These are phyloP conservation scores for Zaprionus taronus DNA, from an alignment of 1,140 invertebrate species.

Conservation along the genomic window DNA sequence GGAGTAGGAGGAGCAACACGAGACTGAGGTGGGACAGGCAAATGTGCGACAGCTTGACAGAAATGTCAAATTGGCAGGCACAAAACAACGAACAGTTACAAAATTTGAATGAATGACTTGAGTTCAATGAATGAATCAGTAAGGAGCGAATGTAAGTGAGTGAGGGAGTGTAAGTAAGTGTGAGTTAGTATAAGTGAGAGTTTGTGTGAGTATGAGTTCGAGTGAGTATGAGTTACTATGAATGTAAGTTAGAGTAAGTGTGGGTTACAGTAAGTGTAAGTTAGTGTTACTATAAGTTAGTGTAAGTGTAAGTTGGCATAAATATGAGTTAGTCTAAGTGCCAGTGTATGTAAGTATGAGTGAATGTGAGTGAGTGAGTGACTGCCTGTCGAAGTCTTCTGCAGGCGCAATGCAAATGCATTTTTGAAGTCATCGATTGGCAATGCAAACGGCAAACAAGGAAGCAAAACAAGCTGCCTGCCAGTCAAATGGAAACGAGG, in stretches of 20 bases:
- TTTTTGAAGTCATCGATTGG: not conserved
- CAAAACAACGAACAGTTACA: constrained; percentile 57
- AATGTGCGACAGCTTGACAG: constrained; percentile 51
- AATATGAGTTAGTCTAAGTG: too few relatives aligned
- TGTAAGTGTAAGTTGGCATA: too few relatives aligned
- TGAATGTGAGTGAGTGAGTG: constrained; percentile 25
- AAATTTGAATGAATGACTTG: constrained; percentile 68
- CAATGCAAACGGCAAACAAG: constrained; percentile 76
- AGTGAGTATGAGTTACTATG: too few relatives aligned
- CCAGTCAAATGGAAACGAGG: constrained; percentile 63
- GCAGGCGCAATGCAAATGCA: constrained; percentile 2
- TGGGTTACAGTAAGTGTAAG: too few relatives aligned
- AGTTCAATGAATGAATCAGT: constrained; percentile 56
- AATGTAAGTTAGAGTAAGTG: too few relatives aligned
- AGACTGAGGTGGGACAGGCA: not conserved
- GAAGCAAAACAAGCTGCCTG: constrained; percentile 57
- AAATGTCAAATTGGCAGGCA: constrained; percentile 76
- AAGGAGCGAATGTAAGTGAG: constrained; percentile 29
- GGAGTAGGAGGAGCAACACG: too few relatives aligned
- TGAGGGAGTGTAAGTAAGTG: constrained; percentile 5
- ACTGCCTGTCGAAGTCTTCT: constrained; percentile 25
- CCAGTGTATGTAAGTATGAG: not conserved
- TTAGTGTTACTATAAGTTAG: too few relatives aligned
- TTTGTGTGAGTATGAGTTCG: too few relatives aligned
- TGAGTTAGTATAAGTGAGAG: too few relatives aligned